A percentile compares a stretch with the other conserved stretches of the same genome.
Evolutionary conservation across 2,888 invertebrate species (phyloP).

Genomic region (Molorchus minor): DNA sequence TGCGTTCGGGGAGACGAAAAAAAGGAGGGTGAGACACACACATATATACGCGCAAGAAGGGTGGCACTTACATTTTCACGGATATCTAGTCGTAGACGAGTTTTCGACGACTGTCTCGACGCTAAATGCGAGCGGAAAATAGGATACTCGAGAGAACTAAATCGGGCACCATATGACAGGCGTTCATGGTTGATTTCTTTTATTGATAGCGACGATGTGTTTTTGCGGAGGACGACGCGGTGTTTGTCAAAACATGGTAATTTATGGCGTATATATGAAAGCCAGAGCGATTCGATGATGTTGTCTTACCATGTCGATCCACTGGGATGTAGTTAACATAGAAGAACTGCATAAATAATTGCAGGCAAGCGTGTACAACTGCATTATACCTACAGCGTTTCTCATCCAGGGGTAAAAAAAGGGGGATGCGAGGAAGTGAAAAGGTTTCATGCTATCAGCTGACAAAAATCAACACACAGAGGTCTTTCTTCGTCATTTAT

Average conservation of each 20-base stretch:
- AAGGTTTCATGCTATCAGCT: too few relatives aligned
- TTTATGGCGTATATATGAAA: constrained; percentile 12
- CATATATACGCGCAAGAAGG: constrained; percentile 28
- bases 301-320: too few relatives aligned
- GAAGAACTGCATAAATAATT: too few relatives aligned
- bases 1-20: constrained; percentile 31
- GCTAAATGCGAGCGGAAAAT: constrained; percentile 38
- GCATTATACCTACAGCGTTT: too few relatives aligned
- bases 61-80: constrained; percentile 38
- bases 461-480: too few relatives aligned
- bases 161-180: constrained; percentile 37
- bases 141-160: constrained; percentile 29
- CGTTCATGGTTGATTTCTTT: constrained; percentile 37
- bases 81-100: constrained; percentile 22
- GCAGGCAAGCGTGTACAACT: too few relatives aligned
- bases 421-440: too few relatives aligned
- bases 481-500: too few relatives aligned
- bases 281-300: too few relatives aligned
- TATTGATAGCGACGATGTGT: constrained; percentile 13
- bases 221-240: not conserved
- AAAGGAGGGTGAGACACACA: constrained; percentile 26
- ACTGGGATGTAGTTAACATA: too few relatives aligned
- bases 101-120: constrained; percentile 27
- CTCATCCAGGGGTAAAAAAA: too few relatives aligned
- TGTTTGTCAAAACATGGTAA: constrained; percentile 5